Evolutionary conservation across 2,113 vertebrate species (phyloP).

Genomic region (Dermatemys mawii): DNA sequence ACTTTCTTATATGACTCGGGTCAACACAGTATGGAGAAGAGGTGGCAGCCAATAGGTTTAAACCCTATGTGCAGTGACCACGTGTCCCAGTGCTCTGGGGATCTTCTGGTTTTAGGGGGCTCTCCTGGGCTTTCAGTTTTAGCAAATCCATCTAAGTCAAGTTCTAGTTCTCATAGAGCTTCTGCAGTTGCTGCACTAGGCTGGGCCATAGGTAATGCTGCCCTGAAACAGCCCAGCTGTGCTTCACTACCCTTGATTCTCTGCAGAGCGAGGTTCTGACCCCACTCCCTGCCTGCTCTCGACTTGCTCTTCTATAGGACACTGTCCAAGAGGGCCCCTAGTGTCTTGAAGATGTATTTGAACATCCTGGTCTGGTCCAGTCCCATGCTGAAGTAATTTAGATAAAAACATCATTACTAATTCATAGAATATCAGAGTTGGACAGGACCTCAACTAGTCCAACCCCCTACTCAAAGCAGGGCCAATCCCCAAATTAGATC

Average conservation of each 20-base stretch:
- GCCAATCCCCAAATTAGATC: too few relatives aligned
- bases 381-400: not conserved
- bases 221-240: not conserved
- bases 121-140: not conserved
- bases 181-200: not conserved
- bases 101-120: not conserved
- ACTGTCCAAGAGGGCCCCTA: not conserved
- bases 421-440: too few relatives aligned
- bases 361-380: not conserved
- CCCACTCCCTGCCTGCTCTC: not conserved
- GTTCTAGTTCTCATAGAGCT: not conserved
- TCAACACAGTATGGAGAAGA: not conserved
- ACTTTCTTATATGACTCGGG: not conserved
- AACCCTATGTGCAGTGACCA: not conserved
- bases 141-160: not conserved
- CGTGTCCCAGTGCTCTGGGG: not conserved
- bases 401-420: not conserved
- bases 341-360: not conserved
- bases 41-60: not conserved
- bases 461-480: too few relatives aligned
- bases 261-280: not conserved
- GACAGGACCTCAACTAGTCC: too few relatives aligned
- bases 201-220: not conserved
- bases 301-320: not conserved
- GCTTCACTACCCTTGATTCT: not conserved